Conservation (phyloP, 2,888 invertebrate species). For the Antheraea yamamai region DNA sequence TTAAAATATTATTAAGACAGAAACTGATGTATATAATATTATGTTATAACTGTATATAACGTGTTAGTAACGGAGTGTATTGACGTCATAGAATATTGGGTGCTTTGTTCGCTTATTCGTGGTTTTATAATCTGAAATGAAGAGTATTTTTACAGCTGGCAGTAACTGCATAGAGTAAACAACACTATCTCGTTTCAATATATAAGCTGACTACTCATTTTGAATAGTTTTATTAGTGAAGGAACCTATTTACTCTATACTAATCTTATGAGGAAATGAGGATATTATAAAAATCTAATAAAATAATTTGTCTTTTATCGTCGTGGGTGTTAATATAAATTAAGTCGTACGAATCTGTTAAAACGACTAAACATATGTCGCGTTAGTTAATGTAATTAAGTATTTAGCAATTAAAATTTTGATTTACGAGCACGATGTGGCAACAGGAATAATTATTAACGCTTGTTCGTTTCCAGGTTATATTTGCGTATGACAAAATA, state of each 20-base stretch:
- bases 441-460: neutral
- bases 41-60: conserved; percentile 34
- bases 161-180: conserved; percentile 43
- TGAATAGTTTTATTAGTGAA: conserved; percentile 36
- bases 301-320: neutral
- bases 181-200: conserved; percentile 37
- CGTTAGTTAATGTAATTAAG: neutral
- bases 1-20: conserved; percentile 3
- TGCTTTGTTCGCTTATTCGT: conserved; percentile 49
- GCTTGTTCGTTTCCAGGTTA: neutral
- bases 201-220: conserved; percentile 30
- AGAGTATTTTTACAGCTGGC: conserved; percentile 51
- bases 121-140: conserved; percentile 44
- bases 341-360: neutral
- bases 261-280: conserved; percentile 1
- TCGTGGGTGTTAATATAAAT: neutral
- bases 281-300: neutral
- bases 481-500: neutral
- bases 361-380: conserved; percentile 5
- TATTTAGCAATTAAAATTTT: conserved; percentile 5
- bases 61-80: conserved; percentile 43
- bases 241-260: conserved; percentile 6
- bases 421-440: conserved; percentile 10
- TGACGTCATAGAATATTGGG: conserved; percentile 54
- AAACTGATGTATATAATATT: conserved; percentile 9